Evolutionary conservation across 2,797 vertebrate species (phyloP).

Genomic region (Silurus lanzhouensis): DNA sequence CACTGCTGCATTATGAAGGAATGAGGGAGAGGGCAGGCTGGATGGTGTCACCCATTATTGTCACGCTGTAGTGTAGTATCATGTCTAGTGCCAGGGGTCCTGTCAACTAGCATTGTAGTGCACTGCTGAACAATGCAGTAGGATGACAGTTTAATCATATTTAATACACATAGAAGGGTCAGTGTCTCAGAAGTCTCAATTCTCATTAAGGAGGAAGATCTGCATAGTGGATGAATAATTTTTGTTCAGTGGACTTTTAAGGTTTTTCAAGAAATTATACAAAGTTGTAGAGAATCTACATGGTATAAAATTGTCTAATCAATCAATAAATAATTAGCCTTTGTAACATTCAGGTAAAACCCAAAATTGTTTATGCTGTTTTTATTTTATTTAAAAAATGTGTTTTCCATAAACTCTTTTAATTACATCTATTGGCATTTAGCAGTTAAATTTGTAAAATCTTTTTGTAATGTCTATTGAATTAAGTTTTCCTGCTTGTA

Average conservation of each 20-base stretch:
- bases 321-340: not conserved
- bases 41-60: conserved; percentile 16
- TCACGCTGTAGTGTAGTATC: conserved; percentile 17
- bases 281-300: not conserved
- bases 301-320: not conserved
- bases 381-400: not conserved
- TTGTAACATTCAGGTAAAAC: not conserved
- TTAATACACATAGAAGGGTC: conserved; percentile 29
- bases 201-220: not conserved
- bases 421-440: conserved; percentile 12
- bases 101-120: conserved; percentile 46
- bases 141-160: conserved; percentile 55
- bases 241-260: not conserved
- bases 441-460: not conserved
- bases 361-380: not conserved
- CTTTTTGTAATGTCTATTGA: not conserved
- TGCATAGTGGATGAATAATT: conserved; percentile 16
- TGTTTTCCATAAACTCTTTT: not conserved
- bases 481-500: not conserved
- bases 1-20: conserved; percentile 30
- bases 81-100: conserved; percentile 31
- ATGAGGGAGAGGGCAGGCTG: conserved; percentile 46
- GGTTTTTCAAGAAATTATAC: not conserved
- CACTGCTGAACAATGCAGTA: conserved; percentile 40
- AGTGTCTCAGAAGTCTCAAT: conserved; percentile 28